phyloP scores from a whole-genome alignment of 1,140 invertebrate genomes.

The Pristionchus pacificus region DNA sequence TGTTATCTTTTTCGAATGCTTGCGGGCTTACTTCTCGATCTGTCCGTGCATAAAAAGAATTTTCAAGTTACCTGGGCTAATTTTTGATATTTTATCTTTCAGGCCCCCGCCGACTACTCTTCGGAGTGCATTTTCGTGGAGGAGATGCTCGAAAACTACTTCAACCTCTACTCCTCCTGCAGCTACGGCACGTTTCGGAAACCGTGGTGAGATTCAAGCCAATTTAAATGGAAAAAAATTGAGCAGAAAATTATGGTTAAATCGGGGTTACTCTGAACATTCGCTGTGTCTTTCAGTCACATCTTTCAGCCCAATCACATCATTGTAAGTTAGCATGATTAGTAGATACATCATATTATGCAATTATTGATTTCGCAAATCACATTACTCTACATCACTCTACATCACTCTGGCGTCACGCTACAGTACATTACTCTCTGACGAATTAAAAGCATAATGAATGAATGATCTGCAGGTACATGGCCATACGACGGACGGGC shows the following conservation, averaged over 20 bases:
- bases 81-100: constrained; percentile 14
- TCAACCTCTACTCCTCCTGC: constrained; percentile 76
- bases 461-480: no score
- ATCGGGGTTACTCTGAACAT: not conserved
- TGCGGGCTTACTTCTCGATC: not conserved
- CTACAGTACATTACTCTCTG: no score
- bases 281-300: no score
- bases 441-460: no score
- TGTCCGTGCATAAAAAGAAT: not conserved
- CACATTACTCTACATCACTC: no score
- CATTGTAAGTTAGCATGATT: no score
- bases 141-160: constrained; percentile 75
- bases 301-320: no score
- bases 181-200: constrained; percentile 70
- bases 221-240: no score
- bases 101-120: constrained; percentile 43
- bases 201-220: constrained; percentile 64
- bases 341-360: no score
- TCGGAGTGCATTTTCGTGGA: constrained; percentile 81
- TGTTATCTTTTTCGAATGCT: not conserved
- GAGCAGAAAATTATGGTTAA: no score
- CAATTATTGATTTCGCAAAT: no score
- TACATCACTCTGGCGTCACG: no score
- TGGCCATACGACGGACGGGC: constrained; percentile 72
- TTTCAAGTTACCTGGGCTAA: not conserved